Conservation (phyloP, 2,888 invertebrate genomes). For the Epirrhoe tristata region DNA sequence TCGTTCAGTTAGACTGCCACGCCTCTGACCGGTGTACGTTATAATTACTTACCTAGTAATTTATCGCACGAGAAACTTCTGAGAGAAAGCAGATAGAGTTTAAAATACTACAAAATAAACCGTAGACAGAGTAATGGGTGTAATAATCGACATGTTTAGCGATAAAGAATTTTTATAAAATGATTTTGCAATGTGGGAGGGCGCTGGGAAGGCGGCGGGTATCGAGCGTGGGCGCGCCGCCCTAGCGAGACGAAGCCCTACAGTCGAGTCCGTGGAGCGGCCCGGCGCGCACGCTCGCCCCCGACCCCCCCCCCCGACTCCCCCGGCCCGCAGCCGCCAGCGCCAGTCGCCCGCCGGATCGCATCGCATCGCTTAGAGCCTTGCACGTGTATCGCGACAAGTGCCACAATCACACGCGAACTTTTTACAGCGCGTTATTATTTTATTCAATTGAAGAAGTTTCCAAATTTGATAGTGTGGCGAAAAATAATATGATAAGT, state of each 20-base stretch:
- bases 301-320: conserved; percentile 42
- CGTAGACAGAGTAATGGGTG: conserved; percentile 29
- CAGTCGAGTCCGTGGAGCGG: conserved; percentile 71
- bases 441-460: conserved; percentile 49
- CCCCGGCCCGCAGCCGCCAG: conserved; percentile 45
- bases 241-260: conserved; percentile 79
- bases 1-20: conserved; percentile 48
- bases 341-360: conserved; percentile 41
- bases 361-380: conserved; percentile 15
- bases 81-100: conserved; percentile 25
- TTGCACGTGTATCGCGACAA: conserved; percentile 29
- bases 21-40: conserved; percentile 46
- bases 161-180: conserved; percentile 63
- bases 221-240: conserved; percentile 84
- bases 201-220: conserved; percentile 78
- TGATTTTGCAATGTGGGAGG: conserved; percentile 81
- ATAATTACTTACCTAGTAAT: conserved; percentile 47
- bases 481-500: conserved; percentile 72
- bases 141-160: conserved; percentile 29
- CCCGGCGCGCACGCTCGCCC: conserved; percentile 65
- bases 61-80: conserved; percentile 31
- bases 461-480: conserved; percentile 62
- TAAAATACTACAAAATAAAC: conserved; percentile 38
- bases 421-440: conserved; percentile 30
- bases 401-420: conserved; percentile 28